Base-by-base conservation (phyloP, 2,888 invertebrate species). In the Gari tellinella region DNA sequence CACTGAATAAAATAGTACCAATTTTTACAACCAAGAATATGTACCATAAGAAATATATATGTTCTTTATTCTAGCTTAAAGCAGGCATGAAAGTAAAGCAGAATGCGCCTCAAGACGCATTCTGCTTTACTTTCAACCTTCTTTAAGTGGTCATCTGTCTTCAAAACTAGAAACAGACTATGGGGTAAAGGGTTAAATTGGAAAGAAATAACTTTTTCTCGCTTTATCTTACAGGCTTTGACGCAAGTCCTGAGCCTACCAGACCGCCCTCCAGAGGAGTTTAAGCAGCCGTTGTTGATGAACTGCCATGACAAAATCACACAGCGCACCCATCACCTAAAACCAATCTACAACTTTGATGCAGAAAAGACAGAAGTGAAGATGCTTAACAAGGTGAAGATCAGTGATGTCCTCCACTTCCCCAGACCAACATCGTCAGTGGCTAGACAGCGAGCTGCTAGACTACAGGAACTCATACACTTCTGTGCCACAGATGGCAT, bases 401-500 rank as follows among this genome's bases (percentile, higher is more conserved):
- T 86, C 41, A 61, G 79, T 25, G 58, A 75, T 2, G 38, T 84
- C 62, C 48, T 82, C 19, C 62, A 86, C 8, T 53, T 84, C 0
- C 83, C 84, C 2, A 61, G 82, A 0, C 87, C 88, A 0, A 68
- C 86, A 4, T 78, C 85, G 0, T 73, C 81, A 23, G 77, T 83
- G 12, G 80, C 85, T 0, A 82, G 83, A 60, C 87, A 90, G 57
- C 69, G 91, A 43, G 88, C 90, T 4, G 89, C 91, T 1, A 69
- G 90, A 17, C 80, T 91, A 15, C 91, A 92, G 63, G 91, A 92
- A 64, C 84, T 92, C 31, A 79, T 92, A 37, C 88, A 90, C 67
- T 91, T 90, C 83, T 90, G 90, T 80, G 82, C 88, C 25, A 86
- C 81, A 14, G 85, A 83, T 21, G 89, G 88, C 3, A 72, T 91